Evolutionary conservation across 2,797 vertebrate species (phyloP).

Genomic region (Falco novaeseelandiae): DNA sequence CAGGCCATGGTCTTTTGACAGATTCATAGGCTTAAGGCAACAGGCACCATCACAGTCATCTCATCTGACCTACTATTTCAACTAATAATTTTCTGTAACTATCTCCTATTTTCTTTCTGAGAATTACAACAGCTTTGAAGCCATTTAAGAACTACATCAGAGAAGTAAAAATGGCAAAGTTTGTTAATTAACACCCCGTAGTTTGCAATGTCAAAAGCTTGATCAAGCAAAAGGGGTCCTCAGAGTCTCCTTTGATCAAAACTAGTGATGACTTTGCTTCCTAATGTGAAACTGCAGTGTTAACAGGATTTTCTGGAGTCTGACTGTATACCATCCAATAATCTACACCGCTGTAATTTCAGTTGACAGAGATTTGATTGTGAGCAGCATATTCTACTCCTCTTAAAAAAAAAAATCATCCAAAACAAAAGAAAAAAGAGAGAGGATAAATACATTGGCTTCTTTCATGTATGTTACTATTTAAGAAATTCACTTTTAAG

Average conservation of each 20-base stretch:
- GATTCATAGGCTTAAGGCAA: neutral
- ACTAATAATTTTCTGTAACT: neutral
- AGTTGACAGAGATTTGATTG: neutral
- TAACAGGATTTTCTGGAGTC: neutral
- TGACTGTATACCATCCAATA: neutral
- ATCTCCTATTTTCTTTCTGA: neutral
- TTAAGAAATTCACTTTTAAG: neutral
- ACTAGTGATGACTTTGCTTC: neutral
- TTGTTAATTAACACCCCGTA: conserved; percentile 36
- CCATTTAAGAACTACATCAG: conserved; percentile 35
- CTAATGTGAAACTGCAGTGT: neutral
- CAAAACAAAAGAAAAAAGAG: neutral
- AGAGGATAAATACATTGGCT: neutral
- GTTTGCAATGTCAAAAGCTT: neutral
- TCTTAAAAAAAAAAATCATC: neutral
- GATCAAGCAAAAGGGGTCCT: conserved; percentile 40
- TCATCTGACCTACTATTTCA: neutral
- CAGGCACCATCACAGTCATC: neutral
- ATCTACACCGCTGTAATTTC: neutral
- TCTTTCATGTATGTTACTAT: neutral
- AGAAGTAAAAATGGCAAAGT: conserved; percentile 32
- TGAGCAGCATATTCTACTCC: neutral
- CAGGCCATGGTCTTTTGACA: neutral
- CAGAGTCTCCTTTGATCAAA: conserved; percentile 15
- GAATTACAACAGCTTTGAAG: conserved; percentile 23